Base-by-base conservation (phyloP, 2,113 vertebrate genomes). In the Piaya cayana region DNA sequence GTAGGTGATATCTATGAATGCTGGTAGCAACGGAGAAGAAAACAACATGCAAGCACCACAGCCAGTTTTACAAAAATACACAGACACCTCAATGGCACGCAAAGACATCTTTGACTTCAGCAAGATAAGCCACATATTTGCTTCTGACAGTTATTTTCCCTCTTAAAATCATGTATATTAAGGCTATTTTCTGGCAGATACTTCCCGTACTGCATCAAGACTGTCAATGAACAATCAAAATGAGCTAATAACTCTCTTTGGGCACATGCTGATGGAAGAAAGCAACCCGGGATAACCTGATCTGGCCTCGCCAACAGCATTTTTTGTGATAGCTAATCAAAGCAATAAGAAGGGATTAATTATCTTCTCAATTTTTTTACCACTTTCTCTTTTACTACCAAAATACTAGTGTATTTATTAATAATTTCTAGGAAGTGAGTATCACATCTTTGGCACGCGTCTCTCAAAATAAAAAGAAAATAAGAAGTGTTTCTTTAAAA, bases 211-310 rank as follows among this genome's bases (percentile, higher is more conserved):
- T 63, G 32, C 64, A 77, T 14, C 4, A 26, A 75, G 82, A 76
- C 88, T 90, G 72, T 72, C 93, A 94, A 69, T 53, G 82, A 92
- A 94, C 80, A 90, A 82, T 67, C 86, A 86, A 94, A 95, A 92
- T 68, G 85, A 96, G 82, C 90, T 96, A 96, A 96, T 95, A 96
- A 95, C 95, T 92, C 94, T 97, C 96, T 94, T 93, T 88, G 94
- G 93, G 93, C 85, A 92, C 63, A 74, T 15, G 55, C 60, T 95
- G 90, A 52, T 90, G 72, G 76, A 88, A 90, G 58, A 90, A 95
- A 88, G 55, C 59, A 82, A 83, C 77, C 76, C 83, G 69, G 64
- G 86, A 83, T 96, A 95, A 92, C 82, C 92, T 86, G 86, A 94
- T 90, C 77, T 95, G 76, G 67, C 86, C 76, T 93, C 79, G 60